Evolutionary conservation across 2,888 invertebrate species (phyloP), one percentile per base, ranked within the genome.

Genomic region (Lasioglossum vierecki): DNA sequence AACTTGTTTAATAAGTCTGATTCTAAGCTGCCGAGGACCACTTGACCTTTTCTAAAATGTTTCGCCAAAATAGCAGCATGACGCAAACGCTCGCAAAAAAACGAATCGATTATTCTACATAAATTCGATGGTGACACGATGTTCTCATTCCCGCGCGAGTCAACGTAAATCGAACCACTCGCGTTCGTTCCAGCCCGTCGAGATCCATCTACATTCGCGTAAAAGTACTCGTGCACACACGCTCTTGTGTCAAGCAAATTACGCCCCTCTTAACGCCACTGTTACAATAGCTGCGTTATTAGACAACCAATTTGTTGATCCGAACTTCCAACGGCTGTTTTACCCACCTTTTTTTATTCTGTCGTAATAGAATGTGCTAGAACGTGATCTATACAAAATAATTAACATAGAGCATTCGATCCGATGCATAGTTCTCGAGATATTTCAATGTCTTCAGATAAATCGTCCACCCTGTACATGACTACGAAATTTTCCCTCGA

Each of bases 11-110:
- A 13, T 63, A 15, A 30, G 13, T 4, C 41, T 13, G 9, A 41
- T 39, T 5, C 5, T 46, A 18, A 13, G 15, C 15, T 35, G 15
- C 22, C 22, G 18, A 2, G 5, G 86, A 76, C 83, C 83, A 78
- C 68, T 66, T 79, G 81, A 89, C 88, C 88, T 86, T 82, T 88
- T 39, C 71, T 30, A 72, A 79, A 82, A 88, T 83, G 80, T 76
- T 83, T 85, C 76, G 9, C 53, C 22, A 73, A 63, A 87, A 86
- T 81, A 79, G 84, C 80, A 87, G 60, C 76, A 49, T 80, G 84
- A 82, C 84, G 80, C 73, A 80, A 57, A 26, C 71, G 49, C 30
- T 41, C 57, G 77, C 39, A 79, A 15, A 63, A 76, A 76, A 81
- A 76, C 39, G 35, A 76, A 85, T 87, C 82, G 84, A 88, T 88